Evolutionary conservation across 2,797 vertebrate species (phyloP).

Genomic region (Distichodus sexfasciatus): DNA sequence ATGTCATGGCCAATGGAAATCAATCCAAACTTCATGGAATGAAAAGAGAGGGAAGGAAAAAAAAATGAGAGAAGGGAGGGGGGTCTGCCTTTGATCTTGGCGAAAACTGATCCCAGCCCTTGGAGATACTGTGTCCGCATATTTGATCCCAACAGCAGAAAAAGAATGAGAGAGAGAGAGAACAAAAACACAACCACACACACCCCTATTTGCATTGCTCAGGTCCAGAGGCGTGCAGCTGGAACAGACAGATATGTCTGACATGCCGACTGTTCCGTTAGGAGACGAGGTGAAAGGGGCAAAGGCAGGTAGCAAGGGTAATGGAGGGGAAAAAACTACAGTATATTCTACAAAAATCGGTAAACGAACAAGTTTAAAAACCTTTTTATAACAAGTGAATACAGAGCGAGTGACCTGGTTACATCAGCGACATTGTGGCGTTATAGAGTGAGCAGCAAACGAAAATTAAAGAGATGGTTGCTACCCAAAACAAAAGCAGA

Average conservation of each 20-base stretch:
- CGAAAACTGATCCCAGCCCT: conserved; percentile 78
- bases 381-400: not conserved
- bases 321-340: too few relatives aligned
- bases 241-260: conserved; percentile 63
- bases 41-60: conserved; percentile 45
- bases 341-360: not conserved
- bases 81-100: conserved; percentile 76
- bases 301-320: not conserved
- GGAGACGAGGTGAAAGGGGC: conserved; percentile 48
- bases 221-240: not conserved
- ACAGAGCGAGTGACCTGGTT: not conserved
- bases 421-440: not conserved
- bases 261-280: conserved; percentile 67
- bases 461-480: not conserved
- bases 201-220: conserved; percentile 47
- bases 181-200: conserved; percentile 46
- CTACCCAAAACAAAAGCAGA: not conserved
- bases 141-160: conserved; percentile 66
- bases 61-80: conserved; percentile 46
- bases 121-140: conserved; percentile 72
- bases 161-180: conserved; percentile 43
- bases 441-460: not conserved
- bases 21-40: conserved; percentile 71
- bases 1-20: conserved; percentile 80
- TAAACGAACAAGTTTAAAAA: not conserved